Evolutionary conservation across 2,888 invertebrate genomes (phyloP).

Genomic region (Doris montereyensis): DNA sequence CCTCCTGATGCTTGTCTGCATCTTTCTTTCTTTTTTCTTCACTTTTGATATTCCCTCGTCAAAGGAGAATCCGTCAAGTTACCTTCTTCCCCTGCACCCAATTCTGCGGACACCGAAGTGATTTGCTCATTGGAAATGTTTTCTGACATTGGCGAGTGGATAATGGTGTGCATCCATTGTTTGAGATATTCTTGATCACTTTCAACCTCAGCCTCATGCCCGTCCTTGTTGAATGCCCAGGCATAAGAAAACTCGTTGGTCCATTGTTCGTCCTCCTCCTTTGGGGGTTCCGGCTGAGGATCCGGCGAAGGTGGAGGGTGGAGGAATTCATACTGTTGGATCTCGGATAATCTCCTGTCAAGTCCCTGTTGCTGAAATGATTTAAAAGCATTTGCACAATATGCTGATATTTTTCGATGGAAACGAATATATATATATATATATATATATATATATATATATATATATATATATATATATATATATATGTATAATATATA

Average conservation of each 20-base stretch:
- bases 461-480: too few species aligned
- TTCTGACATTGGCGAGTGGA: conserved; percentile 33
- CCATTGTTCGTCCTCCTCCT: conserved; percentile 34
- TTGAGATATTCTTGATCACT: conserved; percentile 33
- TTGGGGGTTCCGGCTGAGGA: not conserved
- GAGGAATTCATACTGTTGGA: conserved; percentile 35
- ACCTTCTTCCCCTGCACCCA: not conserved
- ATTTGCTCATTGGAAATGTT: not conserved
- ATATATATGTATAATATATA: too few species aligned
- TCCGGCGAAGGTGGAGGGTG: conserved; percentile 9
- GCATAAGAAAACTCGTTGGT: conserved; percentile 36
- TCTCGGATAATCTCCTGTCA: conserved; percentile 28
- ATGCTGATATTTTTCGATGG: too few species aligned
- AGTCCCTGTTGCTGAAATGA: conserved; percentile 9
- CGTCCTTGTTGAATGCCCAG: conserved; percentile 39
- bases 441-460: too few species aligned
- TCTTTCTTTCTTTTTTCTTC: too few species aligned
- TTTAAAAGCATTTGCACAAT: not conserved
- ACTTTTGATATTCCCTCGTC: too few species aligned
- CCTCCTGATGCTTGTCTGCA: too few species aligned
- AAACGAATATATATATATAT: too few species aligned
- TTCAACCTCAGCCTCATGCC: conserved; percentile 24
- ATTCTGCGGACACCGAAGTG: not conserved
- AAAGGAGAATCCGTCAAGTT: too few species aligned
- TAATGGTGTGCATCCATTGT: conserved; percentile 32